Conservation (phyloP, 2,888 invertebrate genomes). For the Brenthis ino region DNA sequence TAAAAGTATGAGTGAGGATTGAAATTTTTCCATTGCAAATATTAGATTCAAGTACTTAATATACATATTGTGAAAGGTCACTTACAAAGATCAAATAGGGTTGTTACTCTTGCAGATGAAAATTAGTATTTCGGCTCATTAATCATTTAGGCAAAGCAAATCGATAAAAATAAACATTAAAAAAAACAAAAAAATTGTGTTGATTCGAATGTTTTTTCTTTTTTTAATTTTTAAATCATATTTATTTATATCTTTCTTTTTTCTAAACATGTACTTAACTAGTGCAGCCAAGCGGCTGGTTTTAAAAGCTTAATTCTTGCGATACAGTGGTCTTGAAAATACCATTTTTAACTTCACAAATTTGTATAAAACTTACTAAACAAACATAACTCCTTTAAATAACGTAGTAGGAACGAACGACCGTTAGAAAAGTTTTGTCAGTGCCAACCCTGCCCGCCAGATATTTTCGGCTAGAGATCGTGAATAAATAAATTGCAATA, state of each 20-base stretch:
- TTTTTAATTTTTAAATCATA: too few species aligned
- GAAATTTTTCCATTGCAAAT: conserved; percentile 17
- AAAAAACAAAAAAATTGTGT: too few species aligned
- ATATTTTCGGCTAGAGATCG: conserved; percentile 18
- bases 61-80: conserved; percentile 22
- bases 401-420: neutral
- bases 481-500: conserved; percentile 29
- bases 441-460: conserved; percentile 15
- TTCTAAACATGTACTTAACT: too few species aligned
- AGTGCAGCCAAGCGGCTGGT: too few species aligned
- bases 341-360: too few species aligned
- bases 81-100: conserved; percentile 13
- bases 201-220: too few species aligned
- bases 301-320: too few species aligned
- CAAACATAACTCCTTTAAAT: neutral
- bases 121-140: neutral
- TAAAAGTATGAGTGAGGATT: conserved; percentile 6
- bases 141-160: too few species aligned
- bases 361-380: neutral
- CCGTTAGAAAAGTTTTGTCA: neutral
- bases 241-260: too few species aligned
- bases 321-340: too few species aligned
- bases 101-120: neutral
- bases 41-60: conserved; percentile 16
- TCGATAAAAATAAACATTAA: too few species aligned